phyloP scores from a whole-genome alignment of 2,113 vertebrate genomes.

The Rhabdornis inornatus region DNA sequence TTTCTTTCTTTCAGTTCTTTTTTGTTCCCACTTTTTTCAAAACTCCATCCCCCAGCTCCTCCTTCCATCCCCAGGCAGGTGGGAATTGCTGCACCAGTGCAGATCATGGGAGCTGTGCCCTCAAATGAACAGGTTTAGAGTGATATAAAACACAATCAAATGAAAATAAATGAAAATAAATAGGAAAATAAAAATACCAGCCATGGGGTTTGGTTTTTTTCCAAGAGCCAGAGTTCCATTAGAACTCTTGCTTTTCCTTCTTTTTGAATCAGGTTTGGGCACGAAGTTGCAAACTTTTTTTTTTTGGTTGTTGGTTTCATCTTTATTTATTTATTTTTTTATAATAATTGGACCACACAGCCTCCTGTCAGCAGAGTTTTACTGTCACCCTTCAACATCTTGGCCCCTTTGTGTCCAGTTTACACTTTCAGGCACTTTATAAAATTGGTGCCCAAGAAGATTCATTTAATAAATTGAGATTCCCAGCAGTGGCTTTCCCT shows the following conservation, averaged over 20 bases:
- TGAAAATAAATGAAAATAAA: conserved; percentile 10
- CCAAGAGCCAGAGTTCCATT: neutral
- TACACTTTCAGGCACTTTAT: conserved; percentile 16
- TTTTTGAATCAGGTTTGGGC: conserved; percentile 45
- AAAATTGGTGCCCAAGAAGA: conserved; percentile 29
- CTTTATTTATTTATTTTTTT: neutral
- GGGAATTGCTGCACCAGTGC: neutral
- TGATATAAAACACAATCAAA: neutral
- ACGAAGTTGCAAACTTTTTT: neutral
- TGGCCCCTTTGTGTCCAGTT: neutral
- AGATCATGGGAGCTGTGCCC: neutral
- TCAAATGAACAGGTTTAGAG: neutral
- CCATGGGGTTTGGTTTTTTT: conserved; percentile 1
- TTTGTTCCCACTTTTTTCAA: neutral
- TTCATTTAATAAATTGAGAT: conserved; percentile 55
- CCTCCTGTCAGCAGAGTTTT: conserved; percentile 46
- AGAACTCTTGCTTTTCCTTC: neutral
- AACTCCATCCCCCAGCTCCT: neutral
- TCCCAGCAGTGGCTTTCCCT: conserved; percentile 38
- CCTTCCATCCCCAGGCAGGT: neutral
- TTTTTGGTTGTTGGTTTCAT: neutral
- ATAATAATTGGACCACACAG: conserved; percentile 50
- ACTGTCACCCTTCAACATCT: conserved; percentile 25
- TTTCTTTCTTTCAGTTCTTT: neutral
- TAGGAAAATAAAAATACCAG: conserved; percentile 42